Evolutionary conservation across 2,113 vertebrate genomes (phyloP).

Genomic region (Tenebrosternarchus preto): DNA sequence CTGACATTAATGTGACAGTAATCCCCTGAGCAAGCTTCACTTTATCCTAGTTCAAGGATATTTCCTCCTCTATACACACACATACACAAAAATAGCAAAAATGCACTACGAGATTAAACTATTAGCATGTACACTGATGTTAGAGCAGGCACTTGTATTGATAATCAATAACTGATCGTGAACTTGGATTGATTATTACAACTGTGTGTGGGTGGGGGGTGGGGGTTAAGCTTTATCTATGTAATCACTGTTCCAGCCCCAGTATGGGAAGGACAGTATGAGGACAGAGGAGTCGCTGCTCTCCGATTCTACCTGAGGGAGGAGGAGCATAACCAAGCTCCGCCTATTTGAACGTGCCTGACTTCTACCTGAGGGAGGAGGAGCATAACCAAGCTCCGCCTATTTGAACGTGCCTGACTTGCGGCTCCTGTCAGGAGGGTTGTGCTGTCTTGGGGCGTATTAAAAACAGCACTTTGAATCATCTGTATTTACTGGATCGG

Average conservation of each 20-base stretch:
- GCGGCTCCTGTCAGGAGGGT: background rate
- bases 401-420: slow-evolving; percentile 12
- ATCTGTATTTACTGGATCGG: slow-evolving; percentile 29
- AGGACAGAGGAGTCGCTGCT: slow-evolving; percentile 2
- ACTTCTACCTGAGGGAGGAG: background rate
- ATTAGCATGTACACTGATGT: background rate
- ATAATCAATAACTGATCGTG: too few relatives aligned
- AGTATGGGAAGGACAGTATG: too few relatives aligned
- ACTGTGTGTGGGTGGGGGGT: too few relatives aligned
- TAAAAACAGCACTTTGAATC: slow-evolving; percentile 38
- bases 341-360: background rate
- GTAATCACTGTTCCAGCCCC: background rate
- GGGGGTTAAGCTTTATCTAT: too few relatives aligned
- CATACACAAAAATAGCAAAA: slow-evolving; percentile 13
- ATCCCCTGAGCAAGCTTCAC: slow-evolving; percentile 66
- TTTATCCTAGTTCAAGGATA: slow-evolving; percentile 67
- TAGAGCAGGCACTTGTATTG: too few relatives aligned
- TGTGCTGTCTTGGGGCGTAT: slow-evolving; percentile 20
- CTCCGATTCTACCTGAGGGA: background rate
- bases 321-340: background rate
- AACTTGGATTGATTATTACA: too few relatives aligned
- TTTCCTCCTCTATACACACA: slow-evolving; percentile 35
- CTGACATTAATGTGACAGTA: slow-evolving; percentile 73
- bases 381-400: background rate
- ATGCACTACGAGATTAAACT: slow-evolving; percentile 24